Evolutionary conservation across 2,113 vertebrate genomes (phyloP).

Genomic region (Kobus ellipsiprymnus): DNA sequence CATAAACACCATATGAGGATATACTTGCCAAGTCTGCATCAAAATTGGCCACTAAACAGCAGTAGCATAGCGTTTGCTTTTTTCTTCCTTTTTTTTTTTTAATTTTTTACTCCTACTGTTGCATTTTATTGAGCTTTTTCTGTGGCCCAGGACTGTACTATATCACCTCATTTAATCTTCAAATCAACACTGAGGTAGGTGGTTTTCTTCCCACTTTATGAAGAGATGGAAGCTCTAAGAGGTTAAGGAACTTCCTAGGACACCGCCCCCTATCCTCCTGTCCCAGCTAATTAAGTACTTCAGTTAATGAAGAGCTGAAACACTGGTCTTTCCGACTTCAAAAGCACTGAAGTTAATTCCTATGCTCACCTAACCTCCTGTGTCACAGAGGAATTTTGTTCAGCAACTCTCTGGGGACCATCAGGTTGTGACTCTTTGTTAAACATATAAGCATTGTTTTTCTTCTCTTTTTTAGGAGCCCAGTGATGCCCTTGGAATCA

Average conservation of each 20-base stretch:
- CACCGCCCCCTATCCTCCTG: no score
- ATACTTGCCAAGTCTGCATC: conserved; percentile 38
- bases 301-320: background rate
- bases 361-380: background rate
- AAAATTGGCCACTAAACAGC: conserved; percentile 29
- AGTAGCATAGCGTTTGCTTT: background rate
- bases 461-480: conserved; percentile 81
- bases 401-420: background rate
- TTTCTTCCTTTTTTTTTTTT: background rate
- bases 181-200: background rate
- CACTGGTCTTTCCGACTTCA: background rate
- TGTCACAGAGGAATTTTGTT: background rate
- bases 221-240: background rate
- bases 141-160: background rate
- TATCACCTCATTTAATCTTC: background rate
- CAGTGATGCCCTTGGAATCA: conserved; percentile 93
- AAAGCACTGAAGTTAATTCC: background rate
- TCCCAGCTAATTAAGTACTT: background rate
- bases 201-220: background rate
- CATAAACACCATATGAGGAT: conserved; percentile 52
- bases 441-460: background rate
- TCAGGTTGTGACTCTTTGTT: background rate
- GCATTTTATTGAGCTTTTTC: background rate
- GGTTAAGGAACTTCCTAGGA: background rate
- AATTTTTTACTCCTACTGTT: background rate